Evolutionary conservation across 2,113 vertebrate genomes (phyloP).

Genomic region (Lagopus muta): DNA sequence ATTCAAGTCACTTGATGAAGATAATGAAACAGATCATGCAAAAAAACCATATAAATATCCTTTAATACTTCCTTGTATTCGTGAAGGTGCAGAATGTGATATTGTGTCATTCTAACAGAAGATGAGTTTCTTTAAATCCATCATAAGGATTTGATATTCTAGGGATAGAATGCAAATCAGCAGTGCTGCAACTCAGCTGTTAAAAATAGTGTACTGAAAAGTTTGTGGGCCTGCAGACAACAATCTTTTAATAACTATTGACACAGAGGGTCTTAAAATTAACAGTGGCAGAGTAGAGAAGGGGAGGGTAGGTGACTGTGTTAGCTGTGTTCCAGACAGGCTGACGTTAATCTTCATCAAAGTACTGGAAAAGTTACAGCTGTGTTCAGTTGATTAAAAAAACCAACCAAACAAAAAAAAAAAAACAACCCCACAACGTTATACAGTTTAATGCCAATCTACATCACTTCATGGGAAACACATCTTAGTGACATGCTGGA

Average conservation of each 20-base stretch:
- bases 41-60: neutral
- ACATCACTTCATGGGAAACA: neutral
- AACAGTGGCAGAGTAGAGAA: neutral
- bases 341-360: neutral
- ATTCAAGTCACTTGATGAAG: neutral
- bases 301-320: neutral
- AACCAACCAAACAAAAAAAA: no score
- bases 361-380: neutral
- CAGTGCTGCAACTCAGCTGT: accelerated
- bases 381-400: neutral
- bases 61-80: neutral
- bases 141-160: neutral
- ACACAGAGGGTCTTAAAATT: neutral
- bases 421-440: no score
- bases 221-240: neutral
- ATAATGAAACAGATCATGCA: neutral
- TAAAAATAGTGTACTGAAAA: neutral
- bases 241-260: neutral
- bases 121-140: neutral
- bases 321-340: neutral
- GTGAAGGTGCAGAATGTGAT: neutral
- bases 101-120: neutral
- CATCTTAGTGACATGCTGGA: neutral
- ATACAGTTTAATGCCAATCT: neutral
- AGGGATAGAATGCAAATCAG: neutral